These are phyloP conservation scores for Drosophila borborema DNA, from an alignment of 2,888 invertebrate genomes.

Conservation along the genomic window DNA sequence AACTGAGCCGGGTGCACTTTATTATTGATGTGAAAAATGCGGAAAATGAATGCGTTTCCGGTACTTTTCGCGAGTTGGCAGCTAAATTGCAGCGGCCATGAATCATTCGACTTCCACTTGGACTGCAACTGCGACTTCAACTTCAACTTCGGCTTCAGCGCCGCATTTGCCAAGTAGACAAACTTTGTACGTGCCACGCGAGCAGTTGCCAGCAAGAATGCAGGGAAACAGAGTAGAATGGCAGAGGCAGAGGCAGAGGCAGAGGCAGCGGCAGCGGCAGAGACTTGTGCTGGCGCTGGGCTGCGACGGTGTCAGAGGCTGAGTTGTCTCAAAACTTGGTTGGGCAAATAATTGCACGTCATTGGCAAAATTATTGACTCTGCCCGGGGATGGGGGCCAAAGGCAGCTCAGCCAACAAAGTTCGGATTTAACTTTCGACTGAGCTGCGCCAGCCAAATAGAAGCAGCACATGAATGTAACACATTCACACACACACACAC, in stretches of 20 bases:
- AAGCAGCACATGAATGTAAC: constrained; percentile 1
- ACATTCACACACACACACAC: background rate
- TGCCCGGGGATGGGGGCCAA: background rate
- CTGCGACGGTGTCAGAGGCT: background rate
- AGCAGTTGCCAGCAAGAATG: constrained; percentile 39
- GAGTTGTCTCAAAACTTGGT: constrained; percentile 60
- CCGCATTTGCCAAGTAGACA: constrained; percentile 64
- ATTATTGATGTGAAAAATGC: constrained; percentile 78
- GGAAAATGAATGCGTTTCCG: constrained; percentile 78
- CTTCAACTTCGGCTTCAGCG: constrained; percentile 27
- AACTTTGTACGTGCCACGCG: constrained; percentile 74
- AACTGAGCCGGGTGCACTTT: constrained; percentile 54
- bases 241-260: background rate
- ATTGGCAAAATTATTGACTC: constrained; percentile 75
- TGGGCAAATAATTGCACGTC: constrained; percentile 76
- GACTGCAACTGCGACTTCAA: constrained; percentile 25
- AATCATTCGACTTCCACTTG: constrained; percentile 62
- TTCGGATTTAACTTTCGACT: constrained; percentile 10
- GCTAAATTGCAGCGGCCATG: constrained; percentile 75
- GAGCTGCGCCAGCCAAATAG: constrained; percentile 1
- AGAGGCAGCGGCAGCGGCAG: background rate
- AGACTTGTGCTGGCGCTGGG: background rate
- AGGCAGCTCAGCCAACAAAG: constrained; percentile 1
- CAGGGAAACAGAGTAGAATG: constrained; percentile 1
- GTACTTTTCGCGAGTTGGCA: constrained; percentile 78